Evolutionary conservation across 1,140 invertebrate species (phyloP).

Genomic region (Drosophila funebris): DNA sequence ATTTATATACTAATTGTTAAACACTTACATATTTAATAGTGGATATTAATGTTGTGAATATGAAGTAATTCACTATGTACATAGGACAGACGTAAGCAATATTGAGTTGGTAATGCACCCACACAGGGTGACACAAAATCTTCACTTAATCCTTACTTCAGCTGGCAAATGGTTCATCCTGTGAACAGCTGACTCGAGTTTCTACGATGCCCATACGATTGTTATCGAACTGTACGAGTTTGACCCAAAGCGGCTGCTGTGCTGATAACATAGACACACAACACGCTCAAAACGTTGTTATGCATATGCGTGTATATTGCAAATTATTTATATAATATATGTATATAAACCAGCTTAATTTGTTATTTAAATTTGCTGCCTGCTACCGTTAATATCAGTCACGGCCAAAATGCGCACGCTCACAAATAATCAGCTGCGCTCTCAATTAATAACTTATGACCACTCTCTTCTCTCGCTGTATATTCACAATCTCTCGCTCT

Average conservation of each 20-base stretch:
- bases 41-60: background rate
- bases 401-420: slow-evolving; percentile 36
- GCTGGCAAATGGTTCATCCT: slow-evolving; percentile 9
- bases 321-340: slow-evolving; percentile 38
- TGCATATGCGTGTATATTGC: background rate
- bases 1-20: slow-evolving; percentile 2
- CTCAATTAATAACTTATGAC: slow-evolving; percentile 5
- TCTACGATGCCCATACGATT: slow-evolving; percentile 18
- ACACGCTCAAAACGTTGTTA: background rate
- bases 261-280: slow-evolving; percentile 12
- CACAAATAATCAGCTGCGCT: slow-evolving; percentile 11
- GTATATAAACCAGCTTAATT: slow-evolving; percentile 16
- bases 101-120: slow-evolving; percentile 4
- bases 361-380: slow-evolving; percentile 36
- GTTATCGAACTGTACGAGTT: slow-evolving; percentile 26
- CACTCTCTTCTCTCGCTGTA: background rate
- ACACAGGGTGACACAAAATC: slow-evolving; percentile 32
- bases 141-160: slow-evolving; percentile 23
- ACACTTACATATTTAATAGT: slow-evolving; percentile 19
- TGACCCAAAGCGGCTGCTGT: background rate
- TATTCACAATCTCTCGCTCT: background rate
- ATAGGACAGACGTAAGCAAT: background rate
- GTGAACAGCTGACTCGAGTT: slow-evolving; percentile 29
- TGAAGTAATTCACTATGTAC: background rate
- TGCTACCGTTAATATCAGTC: slow-evolving; percentile 46